Percentiles rank a stretch among this genome's conserved stretches.
These are phyloP conservation scores for Nezara viridula DNA, from an alignment of 2,888 invertebrate genomes.

Conservation along the genomic window DNA sequence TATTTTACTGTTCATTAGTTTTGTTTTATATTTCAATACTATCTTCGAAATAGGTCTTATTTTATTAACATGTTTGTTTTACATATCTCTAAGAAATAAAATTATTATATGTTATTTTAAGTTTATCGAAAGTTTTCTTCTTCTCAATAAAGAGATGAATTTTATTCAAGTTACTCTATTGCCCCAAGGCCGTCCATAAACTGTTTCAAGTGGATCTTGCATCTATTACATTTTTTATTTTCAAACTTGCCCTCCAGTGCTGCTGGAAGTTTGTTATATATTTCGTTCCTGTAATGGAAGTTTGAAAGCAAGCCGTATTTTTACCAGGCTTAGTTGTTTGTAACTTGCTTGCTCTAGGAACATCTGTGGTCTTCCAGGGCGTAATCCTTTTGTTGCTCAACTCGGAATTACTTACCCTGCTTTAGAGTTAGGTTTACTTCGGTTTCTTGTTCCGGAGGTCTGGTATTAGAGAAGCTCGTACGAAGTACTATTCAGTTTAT, in stretches of 20 bases:
- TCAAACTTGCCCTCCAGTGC: neutral
- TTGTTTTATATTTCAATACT: too few relatives aligned
- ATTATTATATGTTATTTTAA: neutral
- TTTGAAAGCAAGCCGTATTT: neutral
- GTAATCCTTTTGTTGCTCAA: neutral
- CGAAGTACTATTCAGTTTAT: too few relatives aligned
- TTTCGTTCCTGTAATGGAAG: neutral
- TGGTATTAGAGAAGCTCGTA: too few relatives aligned
- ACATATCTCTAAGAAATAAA: too few relatives aligned
- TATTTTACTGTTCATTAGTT: too few relatives aligned
- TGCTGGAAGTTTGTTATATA: neutral
- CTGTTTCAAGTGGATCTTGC: neutral
- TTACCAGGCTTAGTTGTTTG: neutral
- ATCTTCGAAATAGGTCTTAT: too few relatives aligned
- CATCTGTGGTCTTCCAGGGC: neutral
- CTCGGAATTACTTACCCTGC: neutral
- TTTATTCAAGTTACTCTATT: neutral
- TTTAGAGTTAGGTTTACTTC: neutral
- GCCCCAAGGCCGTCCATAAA: neutral
- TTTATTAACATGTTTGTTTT: too few relatives aligned
- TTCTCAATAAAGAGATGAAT: neutral
- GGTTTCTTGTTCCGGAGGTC: neutral
- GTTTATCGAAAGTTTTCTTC: neutral
- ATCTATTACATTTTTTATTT: neutral
- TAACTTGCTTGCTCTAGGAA: neutral